These are phyloP conservation scores for Alouatta palliata DNA, from an alignment of 2,113 vertebrate species.

Conservation along the genomic window DNA sequence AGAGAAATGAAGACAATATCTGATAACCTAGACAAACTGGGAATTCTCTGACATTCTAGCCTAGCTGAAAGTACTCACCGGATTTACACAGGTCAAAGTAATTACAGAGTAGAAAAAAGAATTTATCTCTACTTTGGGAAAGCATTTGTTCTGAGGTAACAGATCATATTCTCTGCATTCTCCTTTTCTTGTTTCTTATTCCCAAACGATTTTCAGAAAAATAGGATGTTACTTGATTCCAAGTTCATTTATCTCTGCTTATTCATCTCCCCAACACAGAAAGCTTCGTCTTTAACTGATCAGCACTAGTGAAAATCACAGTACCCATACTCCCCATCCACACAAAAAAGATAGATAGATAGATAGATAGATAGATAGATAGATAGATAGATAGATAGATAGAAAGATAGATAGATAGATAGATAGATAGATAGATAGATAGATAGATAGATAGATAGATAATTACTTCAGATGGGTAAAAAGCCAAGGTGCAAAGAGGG, in stretches of 20 bases:
- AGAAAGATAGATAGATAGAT: too few relatives aligned
- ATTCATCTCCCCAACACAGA: background rate
- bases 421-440: too few relatives aligned
- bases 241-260: background rate
- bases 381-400: too few relatives aligned
- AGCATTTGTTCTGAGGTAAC: background rate
- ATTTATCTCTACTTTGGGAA: background rate
- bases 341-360: too few relatives aligned
- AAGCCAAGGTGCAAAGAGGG: background rate
- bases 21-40: background rate
- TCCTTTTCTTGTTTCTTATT: slow-evolving; percentile 22
- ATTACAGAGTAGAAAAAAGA: background rate
- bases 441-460: too few relatives aligned
- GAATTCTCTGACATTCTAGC: background rate
- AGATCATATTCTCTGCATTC: background rate
- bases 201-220: slow-evolving; percentile 31
- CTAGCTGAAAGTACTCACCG: background rate
- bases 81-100: background rate
- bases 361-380: too few relatives aligned
- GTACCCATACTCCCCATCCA: too few relatives aligned
- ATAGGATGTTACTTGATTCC: background rate
- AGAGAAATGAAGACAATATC: background rate
- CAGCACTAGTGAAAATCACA: background rate
- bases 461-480: background rate
- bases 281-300: background rate